A percentile compares a stretch with the other conserved stretches of the same genome.
phyloP scores from a whole-genome alignment of 1,140 invertebrate genomes.

The Scylla paramamosain region DNA sequence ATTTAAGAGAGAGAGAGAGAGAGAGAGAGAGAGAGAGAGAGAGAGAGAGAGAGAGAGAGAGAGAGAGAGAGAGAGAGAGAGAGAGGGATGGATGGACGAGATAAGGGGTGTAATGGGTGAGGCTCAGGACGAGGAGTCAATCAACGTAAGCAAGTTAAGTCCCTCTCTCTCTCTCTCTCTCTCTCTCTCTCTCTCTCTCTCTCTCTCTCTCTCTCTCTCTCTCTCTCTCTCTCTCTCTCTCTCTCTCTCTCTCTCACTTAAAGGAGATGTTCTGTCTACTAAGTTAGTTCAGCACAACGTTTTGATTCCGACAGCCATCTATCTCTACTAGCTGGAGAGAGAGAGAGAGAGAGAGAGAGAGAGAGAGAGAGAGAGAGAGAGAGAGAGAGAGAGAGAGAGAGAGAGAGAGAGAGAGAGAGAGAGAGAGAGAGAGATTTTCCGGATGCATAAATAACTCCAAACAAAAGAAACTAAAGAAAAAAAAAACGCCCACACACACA shows the following conservation, averaged over 20 bases:
- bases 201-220: constrained; percentile 33
- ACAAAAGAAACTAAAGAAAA: no score
- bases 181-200: constrained; percentile 28
- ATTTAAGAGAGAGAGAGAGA: background rate
- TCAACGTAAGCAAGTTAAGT: background rate
- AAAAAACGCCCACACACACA: no score
- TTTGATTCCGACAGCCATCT: background rate
- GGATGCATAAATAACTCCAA: no score
- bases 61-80: constrained; percentile 63
- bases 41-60: constrained; percentile 54
- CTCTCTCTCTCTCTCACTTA: background rate
- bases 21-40: background rate
- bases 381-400: no score
- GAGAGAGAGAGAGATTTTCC: no score
- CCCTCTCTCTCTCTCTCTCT: constrained; percentile 32
- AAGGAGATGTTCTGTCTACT: background rate
- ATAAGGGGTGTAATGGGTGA: background rate
- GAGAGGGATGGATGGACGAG: background rate
- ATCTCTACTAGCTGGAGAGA: background rate
- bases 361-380: no score
- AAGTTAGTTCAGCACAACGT: no score
- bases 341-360: no score
- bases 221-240: background rate
- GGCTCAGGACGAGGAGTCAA: no score
- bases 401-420: no score